Percentiles rank a stretch among this genome's conserved stretches.
These are phyloP conservation scores for Epirrhoe alternata DNA, from an alignment of 2,888 invertebrate species.

Conservation along the genomic window DNA sequence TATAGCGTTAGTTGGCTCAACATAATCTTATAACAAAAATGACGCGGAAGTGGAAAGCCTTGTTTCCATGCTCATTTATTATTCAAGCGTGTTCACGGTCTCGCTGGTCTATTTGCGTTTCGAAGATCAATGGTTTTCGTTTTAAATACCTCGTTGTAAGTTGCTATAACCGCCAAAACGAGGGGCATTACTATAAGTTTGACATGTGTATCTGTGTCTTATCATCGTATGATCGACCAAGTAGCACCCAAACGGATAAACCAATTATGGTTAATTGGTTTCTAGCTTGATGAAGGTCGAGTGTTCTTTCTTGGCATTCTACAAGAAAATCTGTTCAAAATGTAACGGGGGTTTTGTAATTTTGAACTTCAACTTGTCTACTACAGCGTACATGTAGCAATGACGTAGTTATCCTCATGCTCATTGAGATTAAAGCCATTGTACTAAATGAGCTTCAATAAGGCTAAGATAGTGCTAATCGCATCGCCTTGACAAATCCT, in stretches of 20 bases:
- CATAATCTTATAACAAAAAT: background rate
- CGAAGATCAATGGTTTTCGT: constrained; percentile 21
- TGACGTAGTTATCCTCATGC: background rate
- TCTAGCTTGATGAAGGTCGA: no score
- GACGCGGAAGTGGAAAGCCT: constrained; percentile 16
- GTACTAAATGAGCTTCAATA: constrained; percentile 17
- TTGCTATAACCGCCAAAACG: no score
- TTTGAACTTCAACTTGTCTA: no score
- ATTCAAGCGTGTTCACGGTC: constrained; percentile 18
- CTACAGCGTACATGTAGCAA: background rate
- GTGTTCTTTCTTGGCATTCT: no score
- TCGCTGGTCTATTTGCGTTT: constrained; percentile 21
- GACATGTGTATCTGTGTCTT: no score
- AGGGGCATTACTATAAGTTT: no score
- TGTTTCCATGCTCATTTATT: constrained; percentile 23
- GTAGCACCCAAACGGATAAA: no score
- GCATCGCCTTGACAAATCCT: constrained; percentile 28
- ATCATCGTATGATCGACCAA: no score
- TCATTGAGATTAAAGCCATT: constrained; percentile 9
- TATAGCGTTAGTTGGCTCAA: background rate
- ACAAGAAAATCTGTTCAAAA: no score
- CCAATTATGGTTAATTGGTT: no score
- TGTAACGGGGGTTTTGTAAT: no score
- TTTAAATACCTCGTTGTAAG: constrained; percentile 4
- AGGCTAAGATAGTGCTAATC: constrained; percentile 19